These are phyloP conservation scores for Manis crassicaudata DNA, from an alignment of 2,797 vertebrate genomes.

Conservation along the genomic window DNA sequence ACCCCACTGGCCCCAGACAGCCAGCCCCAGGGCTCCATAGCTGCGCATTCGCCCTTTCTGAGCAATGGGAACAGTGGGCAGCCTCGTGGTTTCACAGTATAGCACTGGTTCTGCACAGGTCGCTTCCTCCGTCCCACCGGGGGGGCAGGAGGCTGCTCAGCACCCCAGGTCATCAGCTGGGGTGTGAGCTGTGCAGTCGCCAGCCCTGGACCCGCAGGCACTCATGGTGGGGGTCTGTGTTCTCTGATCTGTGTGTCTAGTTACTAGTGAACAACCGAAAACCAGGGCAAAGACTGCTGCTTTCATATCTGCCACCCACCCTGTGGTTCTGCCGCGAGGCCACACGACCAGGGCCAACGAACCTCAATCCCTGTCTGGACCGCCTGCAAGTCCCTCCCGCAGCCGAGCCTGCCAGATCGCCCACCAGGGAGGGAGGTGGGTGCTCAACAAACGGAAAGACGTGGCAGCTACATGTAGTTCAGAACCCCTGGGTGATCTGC, in stretches of 20 bases:
- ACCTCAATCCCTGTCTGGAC: fast-evolving
- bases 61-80: too few relatives aligned
- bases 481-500: neutral
- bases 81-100: too few relatives aligned
- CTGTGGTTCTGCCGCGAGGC: too few relatives aligned
- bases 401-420: too few relatives aligned
- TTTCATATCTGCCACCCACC: fast-evolving
- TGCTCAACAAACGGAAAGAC: neutral
- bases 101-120: too few relatives aligned
- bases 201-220: fast-evolving
- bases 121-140: fast-evolving
- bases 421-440: neutral
- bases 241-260: fast-evolving
- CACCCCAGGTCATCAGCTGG: too few relatives aligned
- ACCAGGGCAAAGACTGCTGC: neutral
- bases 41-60: too few relatives aligned
- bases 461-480: neutral
- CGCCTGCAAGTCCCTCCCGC: fast-evolving
- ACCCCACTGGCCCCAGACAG: too few relatives aligned
- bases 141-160: neutral
- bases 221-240: fast-evolving
- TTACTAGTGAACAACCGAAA: neutral
- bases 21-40: too few relatives aligned
- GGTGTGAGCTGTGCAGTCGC: fast-evolving
- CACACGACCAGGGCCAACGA: fast-evolving